Evolutionary conservation across 2,888 invertebrate species (phyloP), one percentile per base, ranked within the genome.

Genomic region (Marronus borbonicus): DNA sequence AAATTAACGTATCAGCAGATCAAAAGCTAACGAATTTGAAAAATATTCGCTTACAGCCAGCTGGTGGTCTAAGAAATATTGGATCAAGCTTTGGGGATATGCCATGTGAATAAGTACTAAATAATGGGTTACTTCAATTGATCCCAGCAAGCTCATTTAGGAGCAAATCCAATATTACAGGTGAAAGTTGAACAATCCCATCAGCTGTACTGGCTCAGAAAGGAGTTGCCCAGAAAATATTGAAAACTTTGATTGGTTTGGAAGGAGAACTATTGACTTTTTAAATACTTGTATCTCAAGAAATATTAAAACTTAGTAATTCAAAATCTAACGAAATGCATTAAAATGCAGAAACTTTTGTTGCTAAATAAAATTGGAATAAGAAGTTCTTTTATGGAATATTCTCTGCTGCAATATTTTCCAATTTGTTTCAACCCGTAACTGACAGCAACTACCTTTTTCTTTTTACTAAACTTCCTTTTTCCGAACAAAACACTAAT

Each of bases 71-170:
- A 84, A 84, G 87, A 0, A 90, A 86, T 81, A 85, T 2, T 20
- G 79, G 80, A 14, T 85, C 86, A 64, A 87, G 88, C 24, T 89
- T 88, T 3, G 89, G 90, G 8, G 90, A 90, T 81, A 90, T 85
- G 28, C 92, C 94, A 72, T 96, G 96, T 83, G 94, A 94, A 14
- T 94, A 95, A 86, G 90, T 96, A 0, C 87, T 96, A 0, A 95
- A 95, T 0, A 93, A 95, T 85, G 95, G 94, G 1, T 89, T 96
- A 0, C 87, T 96, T 1, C 95, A 96, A 85, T 94, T 95, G 72
- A 95, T 96, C 77, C 76, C 82, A 84, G 74, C 85, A 87, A 79
- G 83, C 85, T 64, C 76, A 85, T 44, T 44, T 44, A 44, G 12
- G 44, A 44, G 44, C 44, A 8, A 12, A 44, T 12, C 12, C 12